Evolutionary conservation across 2,113 vertebrate genomes (phyloP), one percentile per base, ranked within the genome.

Genomic region (Mola mola): DNA sequence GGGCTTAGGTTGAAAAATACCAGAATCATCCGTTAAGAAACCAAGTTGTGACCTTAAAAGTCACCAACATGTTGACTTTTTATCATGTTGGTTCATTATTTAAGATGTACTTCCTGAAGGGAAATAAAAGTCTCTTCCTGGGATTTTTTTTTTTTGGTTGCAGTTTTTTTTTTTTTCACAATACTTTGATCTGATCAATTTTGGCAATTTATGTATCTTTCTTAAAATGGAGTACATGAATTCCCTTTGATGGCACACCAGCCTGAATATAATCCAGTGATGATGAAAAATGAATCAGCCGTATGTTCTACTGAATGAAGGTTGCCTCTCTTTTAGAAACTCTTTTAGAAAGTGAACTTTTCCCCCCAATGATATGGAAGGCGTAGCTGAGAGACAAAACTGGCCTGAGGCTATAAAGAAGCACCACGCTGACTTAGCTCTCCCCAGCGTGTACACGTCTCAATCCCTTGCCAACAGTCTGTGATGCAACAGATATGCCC

Each of bases 301-400:
- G 25, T 15, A 15, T 79, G 82, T 84, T 75, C 79, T 65, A 74
- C 62, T 87, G 78, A 82, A 82, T 26, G 63, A 81, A 66, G 73
- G 66, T 58, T 61, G 70, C 78, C 80, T 72, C 57, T 76, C 37
- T 56, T 55, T 43, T 53, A 61, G 38, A 62, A 57, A 56, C 55
- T 75, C 34, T 53, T 56, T 43, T 51, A 60, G 40, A 60, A 55
- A 55, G 51, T 89, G 90, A 91, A 92, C 88, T 87, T 81, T 83
- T 64, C 74, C 85, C 79, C 75, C 67, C 75, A 40, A 66, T 82
- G 80, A 85, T 68, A 72, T 72, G 65, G 79, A 70, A 73, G 62
- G 53, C 73, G 72, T 72, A 68, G 75, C 75, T 58, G 62, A 37
- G 68, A 90, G 85, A 89, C 80, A 86, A 79, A 89, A 86, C 59